These are phyloP conservation scores for Phocides pigmalion DNA, from an alignment of 1,140 invertebrate species.

Conservation along the genomic window DNA sequence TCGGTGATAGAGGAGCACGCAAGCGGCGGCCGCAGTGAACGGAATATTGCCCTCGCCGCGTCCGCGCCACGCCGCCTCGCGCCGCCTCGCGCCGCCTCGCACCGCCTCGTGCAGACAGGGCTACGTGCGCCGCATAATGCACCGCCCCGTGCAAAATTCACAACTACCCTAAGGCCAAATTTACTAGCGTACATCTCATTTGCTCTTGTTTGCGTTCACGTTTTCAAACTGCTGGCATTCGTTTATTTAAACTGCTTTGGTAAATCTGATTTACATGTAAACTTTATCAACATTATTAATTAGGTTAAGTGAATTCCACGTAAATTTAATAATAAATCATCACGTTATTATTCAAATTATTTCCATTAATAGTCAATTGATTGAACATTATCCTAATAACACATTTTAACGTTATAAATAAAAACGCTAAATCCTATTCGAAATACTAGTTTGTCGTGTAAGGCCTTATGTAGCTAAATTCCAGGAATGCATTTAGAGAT, in stretches of 20 bases:
- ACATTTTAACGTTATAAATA: too few species aligned
- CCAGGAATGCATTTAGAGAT: too few species aligned
- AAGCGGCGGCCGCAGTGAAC: conserved; percentile 49
- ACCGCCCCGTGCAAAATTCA: conserved; percentile 76
- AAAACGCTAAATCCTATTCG: too few species aligned
- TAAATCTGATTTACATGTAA: conserved; percentile 10
- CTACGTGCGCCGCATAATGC: conserved; percentile 81
- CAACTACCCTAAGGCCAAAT: conserved; percentile 76
- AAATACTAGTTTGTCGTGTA: too few species aligned
- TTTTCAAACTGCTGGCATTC: conserved; percentile 38
- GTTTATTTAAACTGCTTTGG: conserved; percentile 8
- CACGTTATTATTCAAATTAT: too few species aligned
- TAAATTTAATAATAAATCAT: too few species aligned
- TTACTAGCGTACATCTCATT: conserved; percentile 76
- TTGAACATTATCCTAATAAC: too few species aligned
- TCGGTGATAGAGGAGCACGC: conserved; percentile 71
- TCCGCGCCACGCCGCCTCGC: conserved; percentile 46
- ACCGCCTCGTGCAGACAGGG: conserved; percentile 69
- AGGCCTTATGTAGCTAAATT: too few species aligned
- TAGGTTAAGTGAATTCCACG: too few species aligned
- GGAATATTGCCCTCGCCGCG: conserved; percentile 52
- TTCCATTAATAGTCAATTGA: too few species aligned
- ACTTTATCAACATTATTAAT: too few species aligned
- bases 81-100: conserved; percentile 47
- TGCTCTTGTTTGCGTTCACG: conserved; percentile 64